Evolutionary conservation across 2,113 vertebrate genomes (phyloP), one percentile per base, ranked within the genome.

Genomic region (Empidonax traillii): DNA sequence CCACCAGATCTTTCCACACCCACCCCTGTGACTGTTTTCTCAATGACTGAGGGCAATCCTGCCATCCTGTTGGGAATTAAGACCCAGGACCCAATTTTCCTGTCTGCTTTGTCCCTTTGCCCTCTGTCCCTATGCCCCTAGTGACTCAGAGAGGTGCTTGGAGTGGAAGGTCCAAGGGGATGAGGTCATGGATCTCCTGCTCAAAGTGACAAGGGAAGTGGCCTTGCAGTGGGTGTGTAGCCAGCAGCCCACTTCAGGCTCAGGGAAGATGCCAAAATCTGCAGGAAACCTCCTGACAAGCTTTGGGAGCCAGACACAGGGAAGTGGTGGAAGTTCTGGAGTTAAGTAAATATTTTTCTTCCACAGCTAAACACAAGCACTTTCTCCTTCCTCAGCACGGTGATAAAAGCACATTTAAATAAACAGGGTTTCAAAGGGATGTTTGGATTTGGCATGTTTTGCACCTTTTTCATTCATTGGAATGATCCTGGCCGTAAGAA

Each of bases 151-250:
- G 22, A 8, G 30, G 7, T 27, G 56, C 53, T 24, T 2, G 2
- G 27, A 43, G 49, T 3, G 0, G 3, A n/a, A n/a, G 22, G 6
- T 2, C 3, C 3, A 15, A 30, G 47, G 11, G 17, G 43, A 14
- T 3, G 46, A n/a, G 11, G 30, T 23, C 16, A 3, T 12, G 11
- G 6, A 1, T 5, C 31, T 30, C 51, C 84, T 17, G 9, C 33
- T 39, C 23, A 1, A 16, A 6, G 39, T 16, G 76, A 3, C 16
- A 12, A 47, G 43, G 9, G 65, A 22, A 16, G 31, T 2, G 30
- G 7, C 23, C 14, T 66, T 2, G 10, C 41, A 1, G 27, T 0
- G 5, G 0, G 7, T 3, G 24, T 1, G 56, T 35, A 35, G 31
- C 49, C 19, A 21, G 1, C 7, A 9, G 25, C 11, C 35, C 22